Evolutionary conservation across 2,797 vertebrate genomes (phyloP).

Genomic region (Lacerta viridis): DNA sequence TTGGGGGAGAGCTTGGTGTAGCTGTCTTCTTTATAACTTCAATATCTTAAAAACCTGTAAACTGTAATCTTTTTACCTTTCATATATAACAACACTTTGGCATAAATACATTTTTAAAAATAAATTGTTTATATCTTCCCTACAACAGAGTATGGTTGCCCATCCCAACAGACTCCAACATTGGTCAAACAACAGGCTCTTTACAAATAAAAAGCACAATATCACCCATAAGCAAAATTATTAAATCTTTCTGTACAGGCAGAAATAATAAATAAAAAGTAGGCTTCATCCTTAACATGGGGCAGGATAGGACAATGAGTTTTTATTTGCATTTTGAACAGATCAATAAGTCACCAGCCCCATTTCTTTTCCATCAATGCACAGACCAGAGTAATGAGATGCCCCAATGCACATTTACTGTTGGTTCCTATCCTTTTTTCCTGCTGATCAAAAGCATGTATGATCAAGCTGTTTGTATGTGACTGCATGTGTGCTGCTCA

Average conservation of each 20-base stretch:
- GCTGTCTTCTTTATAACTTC: background rate
- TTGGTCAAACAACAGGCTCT: background rate
- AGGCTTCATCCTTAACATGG: background rate
- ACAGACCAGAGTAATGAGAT: background rate
- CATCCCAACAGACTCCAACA: background rate
- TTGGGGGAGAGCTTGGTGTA: background rate
- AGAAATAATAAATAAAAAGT: background rate
- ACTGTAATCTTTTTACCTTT: background rate
- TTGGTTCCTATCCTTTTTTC: background rate
- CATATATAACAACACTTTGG: background rate
- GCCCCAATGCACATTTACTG: background rate
- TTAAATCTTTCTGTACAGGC: background rate
- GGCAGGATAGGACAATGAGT: too few species aligned
- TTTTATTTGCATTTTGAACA: background rate
- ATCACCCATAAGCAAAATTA: background rate
- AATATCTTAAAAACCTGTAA: background rate
- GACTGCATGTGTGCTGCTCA: background rate
- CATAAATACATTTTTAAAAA: background rate
- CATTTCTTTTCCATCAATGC: background rate
- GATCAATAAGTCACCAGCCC: background rate
- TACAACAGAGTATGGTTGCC: background rate
- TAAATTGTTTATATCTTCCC: background rate
- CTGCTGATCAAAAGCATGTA: background rate
- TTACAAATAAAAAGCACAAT: background rate
- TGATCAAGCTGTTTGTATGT: background rate